These are phyloP conservation scores for Agonopterix arenella DNA, from an alignment of 2,888 invertebrate genomes.

Conservation along the genomic window DNA sequence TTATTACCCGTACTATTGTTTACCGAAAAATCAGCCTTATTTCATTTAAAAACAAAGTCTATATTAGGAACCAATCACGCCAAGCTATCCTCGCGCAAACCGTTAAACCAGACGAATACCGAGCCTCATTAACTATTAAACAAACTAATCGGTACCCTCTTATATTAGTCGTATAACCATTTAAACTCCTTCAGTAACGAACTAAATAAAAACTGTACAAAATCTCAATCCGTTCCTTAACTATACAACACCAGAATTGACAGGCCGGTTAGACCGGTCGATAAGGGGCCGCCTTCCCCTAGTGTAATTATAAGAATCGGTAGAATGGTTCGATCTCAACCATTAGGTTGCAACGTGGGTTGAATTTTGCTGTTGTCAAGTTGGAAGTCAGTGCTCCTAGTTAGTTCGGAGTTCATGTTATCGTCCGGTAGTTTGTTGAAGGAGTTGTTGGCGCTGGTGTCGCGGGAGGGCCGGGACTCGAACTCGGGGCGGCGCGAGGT, in stretches of 20 bases:
- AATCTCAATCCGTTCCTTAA: slow-evolving; percentile 41
- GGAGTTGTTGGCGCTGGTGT: slow-evolving; percentile 29
- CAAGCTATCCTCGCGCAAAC: slow-evolving; percentile 52
- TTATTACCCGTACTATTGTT: slow-evolving; percentile 66
- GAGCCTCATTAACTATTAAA: slow-evolving; percentile 31
- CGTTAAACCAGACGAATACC: slow-evolving; percentile 18
- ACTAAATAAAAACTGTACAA: slow-evolving; percentile 38
- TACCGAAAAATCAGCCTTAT: slow-evolving; percentile 63
- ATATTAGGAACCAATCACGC: slow-evolving; percentile 64
- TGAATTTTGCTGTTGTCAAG: slow-evolving; percentile 58
- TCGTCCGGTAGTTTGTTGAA: slow-evolving; percentile 61
- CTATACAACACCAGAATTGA: slow-evolving; percentile 38
- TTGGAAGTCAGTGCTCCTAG: slow-evolving; percentile 32
- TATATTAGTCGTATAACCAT: slow-evolving; percentile 37
- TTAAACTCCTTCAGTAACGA: slow-evolving; percentile 24
- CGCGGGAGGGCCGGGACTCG: slow-evolving; percentile 23
- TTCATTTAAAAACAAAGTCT: slow-evolving; percentile 62
- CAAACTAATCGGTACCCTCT: slow-evolving; percentile 13
- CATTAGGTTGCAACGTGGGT: slow-evolving; percentile 66
- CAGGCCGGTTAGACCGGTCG: slow-evolving; percentile 22
- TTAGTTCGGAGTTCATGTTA: slow-evolving; percentile 67
- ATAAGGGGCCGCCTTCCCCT: slow-evolving; percentile 59
- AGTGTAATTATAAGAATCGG: slow-evolving; percentile 40
- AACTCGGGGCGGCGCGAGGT: slow-evolving; percentile 43
- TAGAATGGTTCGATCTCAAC: slow-evolving; percentile 36